phyloP scores from a whole-genome alignment of 2,797 vertebrate species.

The Clamator glandarius region DNA sequence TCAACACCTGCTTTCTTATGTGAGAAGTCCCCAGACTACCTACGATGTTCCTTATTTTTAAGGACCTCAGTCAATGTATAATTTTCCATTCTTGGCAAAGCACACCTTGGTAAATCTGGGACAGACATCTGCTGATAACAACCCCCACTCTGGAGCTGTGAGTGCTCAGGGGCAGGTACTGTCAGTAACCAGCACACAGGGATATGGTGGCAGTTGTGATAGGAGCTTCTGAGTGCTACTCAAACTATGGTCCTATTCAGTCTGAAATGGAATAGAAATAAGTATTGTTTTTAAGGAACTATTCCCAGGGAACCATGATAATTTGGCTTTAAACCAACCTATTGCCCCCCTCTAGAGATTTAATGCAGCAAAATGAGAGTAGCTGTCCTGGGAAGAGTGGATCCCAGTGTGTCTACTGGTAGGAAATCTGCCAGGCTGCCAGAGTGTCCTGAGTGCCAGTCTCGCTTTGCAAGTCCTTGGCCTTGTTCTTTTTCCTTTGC shows the following conservation, averaged over 20 bases:
- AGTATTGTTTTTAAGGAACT: rapidly evolving
- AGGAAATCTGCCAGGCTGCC: no score
- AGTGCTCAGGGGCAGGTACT: not conserved
- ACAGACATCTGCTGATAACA: not conserved
- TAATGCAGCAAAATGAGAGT: not conserved
- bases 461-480: not conserved
- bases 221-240: not conserved
- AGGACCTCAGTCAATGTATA: not conserved
- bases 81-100: not conserved
- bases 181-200: not conserved
- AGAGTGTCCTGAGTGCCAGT: no score
- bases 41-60: not conserved
- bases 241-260: rapidly evolving
- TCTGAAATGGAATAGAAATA: not conserved
- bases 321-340: not conserved
- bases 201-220: not conserved
- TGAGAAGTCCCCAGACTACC: slow-evolving; percentile 41
- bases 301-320: rapidly evolving
- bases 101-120: not conserved
- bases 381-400: no score
- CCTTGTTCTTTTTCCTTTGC: not conserved
- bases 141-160: not conserved
- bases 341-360: not conserved
- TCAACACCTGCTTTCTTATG: slow-evolving; percentile 48
- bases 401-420: no score